Conservation (phyloP, 2,113 vertebrate genomes). For the Aleadryas rufinucha region DNA sequence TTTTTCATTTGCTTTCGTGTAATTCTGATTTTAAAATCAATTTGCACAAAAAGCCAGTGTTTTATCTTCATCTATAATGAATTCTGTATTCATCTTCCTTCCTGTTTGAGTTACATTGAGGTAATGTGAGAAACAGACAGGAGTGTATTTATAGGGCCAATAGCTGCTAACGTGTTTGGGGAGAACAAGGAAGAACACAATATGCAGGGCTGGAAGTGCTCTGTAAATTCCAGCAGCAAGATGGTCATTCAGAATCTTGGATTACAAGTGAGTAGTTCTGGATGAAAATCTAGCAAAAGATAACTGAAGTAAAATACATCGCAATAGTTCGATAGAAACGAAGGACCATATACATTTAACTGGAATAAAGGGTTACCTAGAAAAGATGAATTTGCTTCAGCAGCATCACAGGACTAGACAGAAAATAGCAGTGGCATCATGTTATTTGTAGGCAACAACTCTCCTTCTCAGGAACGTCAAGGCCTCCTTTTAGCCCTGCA, state of each 20-base stretch:
- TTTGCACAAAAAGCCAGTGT: background rate
- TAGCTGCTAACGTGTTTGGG: background rate
- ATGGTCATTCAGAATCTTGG: background rate
- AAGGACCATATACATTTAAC: background rate
- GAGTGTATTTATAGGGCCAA: background rate
- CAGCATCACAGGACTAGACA: background rate
- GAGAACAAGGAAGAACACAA: background rate
- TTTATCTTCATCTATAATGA: accelerated
- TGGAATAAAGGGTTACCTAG: background rate
- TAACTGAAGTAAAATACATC: background rate
- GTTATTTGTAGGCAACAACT: background rate
- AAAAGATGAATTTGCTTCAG: background rate
- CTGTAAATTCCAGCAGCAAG: background rate
- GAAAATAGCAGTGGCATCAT: background rate
- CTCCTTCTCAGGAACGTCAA: background rate
- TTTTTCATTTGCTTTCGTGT: background rate
- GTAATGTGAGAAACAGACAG: background rate
- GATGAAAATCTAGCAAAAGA: background rate
- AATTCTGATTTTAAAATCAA: background rate
- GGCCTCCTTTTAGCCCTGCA: background rate
- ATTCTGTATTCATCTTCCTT: background rate
- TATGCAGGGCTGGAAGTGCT: background rate
- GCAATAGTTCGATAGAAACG: background rate
- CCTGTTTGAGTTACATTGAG: background rate
- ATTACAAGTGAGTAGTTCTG: background rate